Evolutionary conservation across 2,888 invertebrate species (phyloP).

Genomic region (Willowsia nigromaculata): DNA sequence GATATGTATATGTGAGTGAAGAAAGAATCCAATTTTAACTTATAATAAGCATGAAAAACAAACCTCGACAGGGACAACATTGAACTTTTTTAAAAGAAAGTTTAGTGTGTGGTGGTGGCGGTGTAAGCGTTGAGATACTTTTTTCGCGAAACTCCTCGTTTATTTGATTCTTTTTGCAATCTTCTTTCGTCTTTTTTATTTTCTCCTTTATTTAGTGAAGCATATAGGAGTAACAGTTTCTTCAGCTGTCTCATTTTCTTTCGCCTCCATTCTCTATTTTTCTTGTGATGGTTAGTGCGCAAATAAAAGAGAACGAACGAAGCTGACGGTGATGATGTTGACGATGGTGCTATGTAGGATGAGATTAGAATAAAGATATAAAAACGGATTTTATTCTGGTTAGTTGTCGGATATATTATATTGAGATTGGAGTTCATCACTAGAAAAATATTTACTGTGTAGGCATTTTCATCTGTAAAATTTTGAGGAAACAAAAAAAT

Average conservation of each 20-base stretch:
- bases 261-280: neutral
- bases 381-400: neutral
- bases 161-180: slow-evolving; percentile 29
- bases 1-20: neutral
- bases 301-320: slow-evolving; percentile 6
- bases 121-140: neutral
- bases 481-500: too few species aligned
- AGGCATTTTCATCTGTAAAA: too few species aligned
- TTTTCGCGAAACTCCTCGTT: slow-evolving; percentile 40
- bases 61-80: slow-evolving; percentile 59
- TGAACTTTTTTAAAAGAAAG: slow-evolving; percentile 46
- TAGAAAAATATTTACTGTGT: too few species aligned
- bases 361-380: neutral
- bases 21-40: slow-evolving; percentile 61
- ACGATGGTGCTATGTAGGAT: neutral
- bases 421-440: neutral
- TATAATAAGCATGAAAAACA: slow-evolving; percentile 64
- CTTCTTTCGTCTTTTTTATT: slow-evolving; percentile 6
- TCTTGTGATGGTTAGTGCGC: neutral
- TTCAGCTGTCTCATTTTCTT: slow-evolving; percentile 18
- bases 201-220: slow-evolving; percentile 10
- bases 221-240: neutral
- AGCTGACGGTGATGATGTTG: slow-evolving; percentile 16
- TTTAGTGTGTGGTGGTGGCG: neutral
- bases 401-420: neutral